A percentile compares a stretch with the other conserved stretches of the same genome.
Conservation (phyloP, 2,797 vertebrate species). For the Urosaurus nigricauda region DNA sequence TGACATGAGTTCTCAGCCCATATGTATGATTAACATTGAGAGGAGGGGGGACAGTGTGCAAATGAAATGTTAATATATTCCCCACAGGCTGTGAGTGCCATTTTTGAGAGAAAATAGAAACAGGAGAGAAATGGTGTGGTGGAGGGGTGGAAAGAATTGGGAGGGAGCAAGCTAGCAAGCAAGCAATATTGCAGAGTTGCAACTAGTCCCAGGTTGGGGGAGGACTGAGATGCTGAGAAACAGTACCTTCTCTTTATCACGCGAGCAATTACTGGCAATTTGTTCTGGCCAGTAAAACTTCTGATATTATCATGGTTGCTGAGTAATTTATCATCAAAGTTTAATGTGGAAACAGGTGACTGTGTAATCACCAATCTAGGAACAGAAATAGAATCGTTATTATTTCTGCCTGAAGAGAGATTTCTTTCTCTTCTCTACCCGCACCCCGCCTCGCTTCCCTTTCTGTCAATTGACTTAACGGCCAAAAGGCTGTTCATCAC, state of each 20-base stretch:
- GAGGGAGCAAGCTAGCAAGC: slow-evolving; percentile 17
- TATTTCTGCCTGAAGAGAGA: slow-evolving; percentile 84
- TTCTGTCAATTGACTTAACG: slow-evolving; percentile 85
- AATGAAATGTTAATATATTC: slow-evolving; percentile 74
- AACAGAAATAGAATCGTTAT: slow-evolving; percentile 86
- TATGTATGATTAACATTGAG: background rate
- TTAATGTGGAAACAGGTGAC: slow-evolving; percentile 88
- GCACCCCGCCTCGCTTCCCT: slow-evolving; percentile 50
- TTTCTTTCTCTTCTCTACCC: slow-evolving; percentile 59
- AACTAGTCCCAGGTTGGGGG: slow-evolving; percentile 61
- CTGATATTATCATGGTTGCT: slow-evolving; percentile 87
- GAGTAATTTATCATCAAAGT: slow-evolving; percentile 88
- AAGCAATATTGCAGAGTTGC: slow-evolving; percentile 56
- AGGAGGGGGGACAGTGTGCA: slow-evolving; percentile 39
- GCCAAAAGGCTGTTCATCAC: slow-evolving; percentile 85
- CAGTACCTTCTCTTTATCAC: slow-evolving; percentile 80
- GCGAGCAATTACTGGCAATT: slow-evolving; percentile 85
- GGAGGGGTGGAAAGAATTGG: too few relatives aligned
- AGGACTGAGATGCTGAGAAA: slow-evolving; percentile 71
- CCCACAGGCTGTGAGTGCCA: slow-evolving; percentile 59
- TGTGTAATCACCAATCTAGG: slow-evolving; percentile 88
- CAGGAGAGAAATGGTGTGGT: background rate
- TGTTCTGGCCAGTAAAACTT: slow-evolving; percentile 88
- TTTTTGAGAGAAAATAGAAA: slow-evolving; percentile 68
- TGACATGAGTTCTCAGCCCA: background rate